Percentiles rank a stretch among this genome's conserved stretches.
phyloP scores from a whole-genome alignment of 2,888 invertebrate species.

The Campoplex capitator region DNA sequence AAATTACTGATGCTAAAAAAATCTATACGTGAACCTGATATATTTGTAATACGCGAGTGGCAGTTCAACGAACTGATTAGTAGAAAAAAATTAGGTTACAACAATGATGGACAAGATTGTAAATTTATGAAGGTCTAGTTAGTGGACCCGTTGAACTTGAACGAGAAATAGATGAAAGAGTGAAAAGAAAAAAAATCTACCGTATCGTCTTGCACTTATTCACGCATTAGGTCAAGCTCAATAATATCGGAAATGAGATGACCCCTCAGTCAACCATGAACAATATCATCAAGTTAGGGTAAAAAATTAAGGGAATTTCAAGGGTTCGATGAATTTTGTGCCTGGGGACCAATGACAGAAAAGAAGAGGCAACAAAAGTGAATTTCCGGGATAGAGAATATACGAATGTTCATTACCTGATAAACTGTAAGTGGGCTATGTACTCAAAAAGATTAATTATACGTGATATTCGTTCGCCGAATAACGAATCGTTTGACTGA shows the following conservation, averaged over 20 bases:
- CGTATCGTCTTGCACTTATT: slow-evolving; percentile 49
- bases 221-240: slow-evolving; percentile 27
- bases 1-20: background rate
- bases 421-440: background rate
- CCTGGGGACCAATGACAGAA: background rate
- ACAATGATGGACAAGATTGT: slow-evolving; percentile 65
- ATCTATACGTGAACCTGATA: background rate
- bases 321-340: background rate
- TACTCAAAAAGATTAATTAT: slow-evolving; percentile 47
- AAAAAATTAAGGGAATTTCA: slow-evolving; percentile 28
- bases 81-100: slow-evolving; percentile 69
- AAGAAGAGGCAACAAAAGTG: background rate
- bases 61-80: slow-evolving; percentile 12
- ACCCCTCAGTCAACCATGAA: background rate
- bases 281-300: slow-evolving; percentile 11
- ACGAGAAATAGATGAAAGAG: slow-evolving; percentile 5
- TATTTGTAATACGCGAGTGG: background rate
- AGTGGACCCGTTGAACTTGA: background rate
- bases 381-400: background rate
- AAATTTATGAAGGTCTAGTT: slow-evolving; percentile 67
- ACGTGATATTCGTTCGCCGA: slow-evolving; percentile 46
- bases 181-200: slow-evolving; percentile 53
- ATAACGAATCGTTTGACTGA: slow-evolving; percentile 63
- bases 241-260: slow-evolving; percentile 6
- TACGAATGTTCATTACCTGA: slow-evolving; percentile 3